These are phyloP conservation scores for Onychostruthus taczanowskii DNA, from an alignment of 2,113 vertebrate genomes.

Conservation along the genomic window DNA sequence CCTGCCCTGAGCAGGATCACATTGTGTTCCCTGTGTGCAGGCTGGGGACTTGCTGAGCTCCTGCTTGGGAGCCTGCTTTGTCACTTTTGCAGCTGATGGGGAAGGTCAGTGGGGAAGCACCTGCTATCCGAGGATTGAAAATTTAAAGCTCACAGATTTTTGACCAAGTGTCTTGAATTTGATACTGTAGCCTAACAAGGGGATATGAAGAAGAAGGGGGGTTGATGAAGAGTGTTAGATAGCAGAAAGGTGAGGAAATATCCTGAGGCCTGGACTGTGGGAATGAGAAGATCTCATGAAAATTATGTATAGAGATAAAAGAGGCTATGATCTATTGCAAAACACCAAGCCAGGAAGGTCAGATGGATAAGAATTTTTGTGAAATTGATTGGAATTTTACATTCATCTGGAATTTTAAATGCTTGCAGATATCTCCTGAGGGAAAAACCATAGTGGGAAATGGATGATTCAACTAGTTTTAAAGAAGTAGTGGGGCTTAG, in stretches of 20 bases:
- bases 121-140: background rate
- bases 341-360: background rate
- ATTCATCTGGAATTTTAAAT: background rate
- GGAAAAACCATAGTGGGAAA: background rate
- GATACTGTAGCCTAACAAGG: background rate
- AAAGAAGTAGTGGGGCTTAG: background rate
- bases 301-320: background rate
- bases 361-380: background rate
- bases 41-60: background rate
- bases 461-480: background rate
- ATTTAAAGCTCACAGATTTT: background rate
- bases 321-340: background rate
- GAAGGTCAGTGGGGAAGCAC: background rate
- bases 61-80: background rate
- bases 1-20: background rate
- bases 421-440: background rate
- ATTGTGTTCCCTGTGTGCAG: background rate
- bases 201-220: background rate
- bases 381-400: background rate
- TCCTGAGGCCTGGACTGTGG: background rate
- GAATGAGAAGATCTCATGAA: background rate
- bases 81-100: background rate
- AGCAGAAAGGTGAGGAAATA: background rate
- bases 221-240: accelerated
- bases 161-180: background rate